Evolutionary conservation across 2,797 vertebrate genomes (phyloP), one percentile per base, ranked within the genome.

Genomic region (Micrastur ruficollis): DNA sequence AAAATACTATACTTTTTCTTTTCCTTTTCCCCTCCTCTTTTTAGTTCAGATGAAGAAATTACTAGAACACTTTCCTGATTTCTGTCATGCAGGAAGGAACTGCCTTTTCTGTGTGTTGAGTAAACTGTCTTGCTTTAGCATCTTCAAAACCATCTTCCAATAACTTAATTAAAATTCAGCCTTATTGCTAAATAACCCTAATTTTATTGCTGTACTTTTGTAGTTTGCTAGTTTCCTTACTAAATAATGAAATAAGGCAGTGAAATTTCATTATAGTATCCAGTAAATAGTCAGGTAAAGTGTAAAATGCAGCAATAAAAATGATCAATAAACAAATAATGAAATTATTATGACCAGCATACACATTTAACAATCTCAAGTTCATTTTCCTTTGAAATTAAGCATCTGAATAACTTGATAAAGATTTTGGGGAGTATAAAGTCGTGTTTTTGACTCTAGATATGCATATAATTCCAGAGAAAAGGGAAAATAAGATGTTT

Each of bases 271-370:
- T 97, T 96, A 93, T 38, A 63, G 20, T 89, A 66, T 76, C 66
- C 85, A 96, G 95, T 96, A 97, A 97, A 97, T 97, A 95, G 95
- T 88, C 89, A 71, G 46, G 27, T 90, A 94, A 97, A 95, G 56
- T 95, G 66, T 97, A 82, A 98, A 97, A 96, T 83, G 44, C 40
- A 90, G 65, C 87, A 97, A 95, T 96, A 96, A 97, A 97, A 96
- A 94, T 91, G 44, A 95, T 98, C 90, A 81, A 94, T 97, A 93
- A 86, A 89, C 97, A 97, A 97, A 94, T 58, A 95, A 98, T 97
- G 76, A 83, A 94, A 93, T 97, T 96, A 93, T 81, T 89, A 86
- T 84, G 63, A 53, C 13, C 70, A 89, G 36, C 31, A 22, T 95
- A 82, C 36, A 59, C 15, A 49, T 95, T 92, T 97, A 95, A 90